A percentile compares a stretch with the other conserved stretches of the same genome.
Evolutionary conservation across 2,888 invertebrate genomes (phyloP).

Genomic region (Palloptera scutellata): DNA sequence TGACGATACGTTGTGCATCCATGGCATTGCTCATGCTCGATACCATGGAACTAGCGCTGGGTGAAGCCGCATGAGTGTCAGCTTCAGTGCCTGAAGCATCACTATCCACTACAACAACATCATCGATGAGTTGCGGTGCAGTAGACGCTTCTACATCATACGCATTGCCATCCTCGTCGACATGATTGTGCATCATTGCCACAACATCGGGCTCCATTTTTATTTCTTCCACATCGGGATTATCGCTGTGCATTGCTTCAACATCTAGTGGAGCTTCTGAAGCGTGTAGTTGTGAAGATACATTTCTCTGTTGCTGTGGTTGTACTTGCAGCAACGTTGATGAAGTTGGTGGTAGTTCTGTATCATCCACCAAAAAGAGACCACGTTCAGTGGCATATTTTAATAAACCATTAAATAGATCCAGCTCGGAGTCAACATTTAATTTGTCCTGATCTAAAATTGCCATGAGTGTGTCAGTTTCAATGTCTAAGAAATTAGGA

Average conservation of each 20-base stretch:
- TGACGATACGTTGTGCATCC: conserved; percentile 54
- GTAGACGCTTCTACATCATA: conserved; percentile 21
- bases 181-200: conserved; percentile 53
- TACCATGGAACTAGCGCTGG: conserved; percentile 32
- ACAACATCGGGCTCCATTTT: conserved; percentile 61
- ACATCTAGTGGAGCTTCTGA: conserved; percentile 43
- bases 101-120: conserved; percentile 56
- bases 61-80: conserved; percentile 14
- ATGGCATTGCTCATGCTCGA: conserved; percentile 52
- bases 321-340: conserved; percentile 13
- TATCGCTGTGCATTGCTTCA: conserved; percentile 25
- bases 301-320: conserved; percentile 19
- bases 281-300: conserved; percentile 38
- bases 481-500: conserved; percentile 80
- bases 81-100: conserved; percentile 46
- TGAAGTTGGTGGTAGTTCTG: conserved; percentile 30
- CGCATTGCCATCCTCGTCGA: conserved; percentile 44
- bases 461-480: conserved; percentile 76
- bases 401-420: conserved; percentile 78
- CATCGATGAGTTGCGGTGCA: conserved; percentile 43
- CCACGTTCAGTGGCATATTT: conserved; percentile 72
- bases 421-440: conserved; percentile 78
- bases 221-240: conserved; percentile 51
- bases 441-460: conserved; percentile 79
- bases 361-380: conserved; percentile 45